phyloP scores from a whole-genome alignment of 2,113 vertebrate species.

The Athene cunicularia region DNA sequence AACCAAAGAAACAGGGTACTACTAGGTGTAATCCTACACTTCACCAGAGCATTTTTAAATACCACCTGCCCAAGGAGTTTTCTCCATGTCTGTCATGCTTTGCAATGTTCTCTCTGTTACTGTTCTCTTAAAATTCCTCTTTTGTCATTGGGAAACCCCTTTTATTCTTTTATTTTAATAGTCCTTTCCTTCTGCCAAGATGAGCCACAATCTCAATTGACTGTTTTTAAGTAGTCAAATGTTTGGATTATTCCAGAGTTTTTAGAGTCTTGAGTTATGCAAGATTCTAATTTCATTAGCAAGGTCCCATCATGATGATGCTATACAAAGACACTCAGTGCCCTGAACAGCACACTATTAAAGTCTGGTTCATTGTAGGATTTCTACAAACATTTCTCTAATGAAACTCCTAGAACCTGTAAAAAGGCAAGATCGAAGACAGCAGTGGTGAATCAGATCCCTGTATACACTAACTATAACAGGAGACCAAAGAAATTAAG shows the following conservation, averaged over 20 bases:
- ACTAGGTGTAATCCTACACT: not conserved
- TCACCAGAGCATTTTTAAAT: not conserved
- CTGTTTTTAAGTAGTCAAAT: not conserved
- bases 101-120: not conserved
- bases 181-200: not conserved
- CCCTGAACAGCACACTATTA: not conserved
- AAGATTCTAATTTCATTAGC: not conserved
- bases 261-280: not conserved
- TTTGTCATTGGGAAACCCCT: not conserved
- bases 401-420: not conserved
- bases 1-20: fast-evolving
- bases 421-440: not conserved
- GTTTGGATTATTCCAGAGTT: not conserved
- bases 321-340: not conserved
- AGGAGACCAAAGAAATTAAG: not conserved
- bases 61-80: not conserved
- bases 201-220: not conserved
- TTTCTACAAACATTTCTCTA: not conserved
- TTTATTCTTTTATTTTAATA: not conserved
- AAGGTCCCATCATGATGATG: fast-evolving
- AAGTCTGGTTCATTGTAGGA: not conserved
- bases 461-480: not conserved
- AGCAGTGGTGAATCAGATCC: not conserved
- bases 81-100: not conserved
- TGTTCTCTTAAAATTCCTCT: not conserved